Evolutionary conservation across 2,113 vertebrate genomes (phyloP).

Genomic region (Silurus meridionalis): DNA sequence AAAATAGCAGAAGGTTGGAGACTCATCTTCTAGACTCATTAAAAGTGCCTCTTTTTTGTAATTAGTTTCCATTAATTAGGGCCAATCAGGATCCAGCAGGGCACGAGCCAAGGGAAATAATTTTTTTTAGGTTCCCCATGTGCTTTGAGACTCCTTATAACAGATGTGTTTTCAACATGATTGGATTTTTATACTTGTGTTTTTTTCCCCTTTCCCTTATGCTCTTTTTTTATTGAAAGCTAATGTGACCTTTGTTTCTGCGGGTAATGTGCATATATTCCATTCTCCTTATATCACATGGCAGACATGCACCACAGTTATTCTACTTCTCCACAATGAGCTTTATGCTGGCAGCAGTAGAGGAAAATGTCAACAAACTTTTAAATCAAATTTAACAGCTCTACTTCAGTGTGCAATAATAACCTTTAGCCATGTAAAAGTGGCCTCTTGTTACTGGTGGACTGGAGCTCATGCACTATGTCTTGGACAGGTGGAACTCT

Average conservation of each 20-base stretch:
- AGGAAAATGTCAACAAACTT: constrained; percentile 72
- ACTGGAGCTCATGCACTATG: constrained; percentile 7
- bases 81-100: constrained; percentile 83
- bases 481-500: neutral
- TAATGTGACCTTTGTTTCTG: constrained; percentile 79
- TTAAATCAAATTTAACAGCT: constrained; percentile 55
- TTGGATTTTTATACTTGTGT: constrained; percentile 75
- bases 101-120: constrained; percentile 81
- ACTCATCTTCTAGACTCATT: constrained; percentile 84
- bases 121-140: constrained; percentile 77
- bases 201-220: constrained; percentile 61
- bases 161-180: constrained; percentile 82
- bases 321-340: constrained; percentile 9
- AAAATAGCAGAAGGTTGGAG: constrained; percentile 83
- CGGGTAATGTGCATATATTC: constrained; percentile 54
- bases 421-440: constrained; percentile 11
- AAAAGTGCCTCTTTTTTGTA: constrained; percentile 82
- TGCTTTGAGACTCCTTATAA: constrained; percentile 77
- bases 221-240: constrained; percentile 56
- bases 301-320: constrained; percentile 9
- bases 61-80: constrained; percentile 88
- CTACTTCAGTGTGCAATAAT: constrained; percentile 45
- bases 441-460: constrained; percentile 13
- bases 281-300: neutral
- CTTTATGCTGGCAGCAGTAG: constrained; percentile 63